phyloP scores from a whole-genome alignment of 2,888 invertebrate genomes.

The Priocnemis perturbator region DNA sequence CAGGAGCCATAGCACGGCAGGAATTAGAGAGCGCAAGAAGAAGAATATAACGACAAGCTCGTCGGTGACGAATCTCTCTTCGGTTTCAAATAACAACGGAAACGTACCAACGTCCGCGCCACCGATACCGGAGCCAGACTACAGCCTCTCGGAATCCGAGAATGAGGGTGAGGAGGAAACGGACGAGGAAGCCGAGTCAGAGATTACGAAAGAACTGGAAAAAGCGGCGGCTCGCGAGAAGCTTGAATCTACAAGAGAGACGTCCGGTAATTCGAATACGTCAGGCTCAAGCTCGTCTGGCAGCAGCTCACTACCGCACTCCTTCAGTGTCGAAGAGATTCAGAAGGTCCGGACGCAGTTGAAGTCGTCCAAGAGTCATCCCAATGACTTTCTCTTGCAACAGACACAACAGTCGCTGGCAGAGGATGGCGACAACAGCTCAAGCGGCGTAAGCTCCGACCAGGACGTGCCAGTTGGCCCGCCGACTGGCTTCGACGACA shows the following conservation, averaged over 20 bases:
- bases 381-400: constrained; percentile 84
- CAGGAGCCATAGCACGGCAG: constrained; percentile 71
- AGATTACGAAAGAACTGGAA: constrained; percentile 78
- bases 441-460: constrained; percentile 91
- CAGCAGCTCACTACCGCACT: constrained; percentile 88
- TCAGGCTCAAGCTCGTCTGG: constrained; percentile 75
- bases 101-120: constrained; percentile 75
- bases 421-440: constrained; percentile 92
- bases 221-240: constrained; percentile 76
- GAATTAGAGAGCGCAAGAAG: constrained; percentile 72
- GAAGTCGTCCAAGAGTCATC: constrained; percentile 91
- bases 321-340: constrained; percentile 92
- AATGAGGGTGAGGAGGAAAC: constrained; percentile 82
- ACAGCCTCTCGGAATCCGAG: constrained; percentile 91
- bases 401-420: constrained; percentile 73
- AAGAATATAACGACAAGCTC: constrained; percentile 72
- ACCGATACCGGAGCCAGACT: constrained; percentile 94
- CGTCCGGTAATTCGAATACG: constrained; percentile 75
- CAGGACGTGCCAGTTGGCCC: constrained; percentile 83
- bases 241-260: constrained; percentile 73
- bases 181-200: constrained; percentile 75
- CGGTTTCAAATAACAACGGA: constrained; percentile 43
- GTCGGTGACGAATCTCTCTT: constrained; percentile 72
- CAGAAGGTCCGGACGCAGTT: constrained; percentile 90
- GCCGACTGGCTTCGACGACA: constrained; percentile 75